Base-by-base conservation (phyloP, 2,113 vertebrate species). In the Cyprinodon brontotheroides region DNA sequence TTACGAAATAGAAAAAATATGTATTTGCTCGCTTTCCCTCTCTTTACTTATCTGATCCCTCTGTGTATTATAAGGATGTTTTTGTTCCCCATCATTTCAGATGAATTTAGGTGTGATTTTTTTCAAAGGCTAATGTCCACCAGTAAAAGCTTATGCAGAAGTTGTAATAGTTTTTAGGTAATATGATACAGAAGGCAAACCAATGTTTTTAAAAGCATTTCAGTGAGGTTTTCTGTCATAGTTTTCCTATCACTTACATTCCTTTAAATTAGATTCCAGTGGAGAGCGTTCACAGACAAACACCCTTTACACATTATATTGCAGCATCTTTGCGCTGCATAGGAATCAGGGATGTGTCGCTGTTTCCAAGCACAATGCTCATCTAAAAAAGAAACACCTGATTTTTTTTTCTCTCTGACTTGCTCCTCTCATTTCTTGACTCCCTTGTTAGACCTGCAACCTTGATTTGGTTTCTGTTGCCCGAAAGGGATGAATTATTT, bases 301-400 rank as follows among this genome's bases (percentile, higher is more conserved):
- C 59, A 78, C 84, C 79, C 79, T 50, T 75, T 38, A 75, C 86
- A 86, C 85, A 86, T 86, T 82, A 83, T 71, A 45, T 74, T 75
- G 81, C 78, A 68, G 82, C 86, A 91, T 88, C 89, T 91, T 89
- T 74, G 50, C 79, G 4, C 90, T 88, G 87, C 86, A 89, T 90
- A 81, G 77, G 75, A 90, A 89, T 87, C 80, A 88, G 87, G 78
- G 76, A 88, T 84, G 86, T 90, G 90, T 90, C 86, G 73, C 81
- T 76, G 89, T 93, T 91, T 89, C 91, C 82, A 81, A 91, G 86
- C 89, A 50, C 83, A 87, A 86, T 78, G 87, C 85, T 91, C 84
- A 90, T 92, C 91, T 92, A 81, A 89, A 92, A 91, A 89, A 86
- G 88, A 89, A 90, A 89, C 88, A 88, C 88, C 87, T 77, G 87